Evolutionary conservation across 2,113 vertebrate species (phyloP).

Genomic region (Pithys albifrons): DNA sequence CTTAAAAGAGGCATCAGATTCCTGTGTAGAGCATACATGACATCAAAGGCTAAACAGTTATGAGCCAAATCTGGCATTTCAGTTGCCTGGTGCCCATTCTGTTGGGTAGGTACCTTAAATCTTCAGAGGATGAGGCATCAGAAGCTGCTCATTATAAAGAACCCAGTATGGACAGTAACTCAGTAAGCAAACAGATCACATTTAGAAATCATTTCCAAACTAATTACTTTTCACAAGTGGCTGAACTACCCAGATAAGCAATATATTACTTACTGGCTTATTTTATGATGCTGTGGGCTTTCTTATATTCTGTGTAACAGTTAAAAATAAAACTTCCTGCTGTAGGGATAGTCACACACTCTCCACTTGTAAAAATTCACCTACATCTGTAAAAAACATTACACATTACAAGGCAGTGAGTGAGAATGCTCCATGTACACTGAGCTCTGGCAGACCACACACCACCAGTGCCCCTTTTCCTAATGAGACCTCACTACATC

Average conservation of each 20-base stretch:
- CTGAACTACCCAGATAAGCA: background rate
- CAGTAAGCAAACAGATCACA: background rate
- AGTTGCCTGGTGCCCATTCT: background rate
- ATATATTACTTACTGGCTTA: background rate
- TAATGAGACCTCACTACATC: background rate
- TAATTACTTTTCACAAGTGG: background rate
- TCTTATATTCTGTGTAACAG: background rate
- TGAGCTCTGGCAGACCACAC: fast-evolving
- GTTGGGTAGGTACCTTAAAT: background rate
- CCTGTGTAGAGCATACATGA: background rate
- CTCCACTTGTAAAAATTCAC: background rate
- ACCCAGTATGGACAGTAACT: background rate
- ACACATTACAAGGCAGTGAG: background rate
- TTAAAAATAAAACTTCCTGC: background rate
- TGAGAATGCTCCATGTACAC: background rate
- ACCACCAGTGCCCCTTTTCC: background rate
- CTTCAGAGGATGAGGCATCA: background rate
- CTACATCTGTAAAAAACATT: background rate
- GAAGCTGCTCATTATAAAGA: background rate
- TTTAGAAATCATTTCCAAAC: background rate
- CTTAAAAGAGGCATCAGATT: background rate
- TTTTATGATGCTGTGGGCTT: background rate
- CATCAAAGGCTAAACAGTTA: background rate
- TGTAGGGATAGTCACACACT: background rate
- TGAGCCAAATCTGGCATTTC: background rate